Evolutionary conservation across 2,888 invertebrate genomes (phyloP).

Genomic region (Cryptus viduatorius): DNA sequence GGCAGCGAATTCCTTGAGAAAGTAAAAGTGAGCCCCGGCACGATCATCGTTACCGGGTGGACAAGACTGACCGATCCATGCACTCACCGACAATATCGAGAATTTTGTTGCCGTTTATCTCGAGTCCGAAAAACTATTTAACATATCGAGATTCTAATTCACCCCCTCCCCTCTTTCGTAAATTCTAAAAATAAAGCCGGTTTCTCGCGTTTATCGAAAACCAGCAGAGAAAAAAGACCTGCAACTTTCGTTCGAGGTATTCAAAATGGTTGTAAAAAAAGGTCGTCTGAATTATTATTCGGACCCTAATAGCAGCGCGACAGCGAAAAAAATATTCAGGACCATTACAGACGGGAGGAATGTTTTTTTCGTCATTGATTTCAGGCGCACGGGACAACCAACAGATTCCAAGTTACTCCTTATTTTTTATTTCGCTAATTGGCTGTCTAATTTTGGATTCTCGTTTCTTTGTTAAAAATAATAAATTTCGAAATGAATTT

Average conservation of each 20-base stretch:
- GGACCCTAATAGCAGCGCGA: constrained; percentile 1
- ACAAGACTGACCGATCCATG: constrained; percentile 49
- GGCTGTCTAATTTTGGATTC: constrained; percentile 48
- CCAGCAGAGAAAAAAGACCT: background rate
- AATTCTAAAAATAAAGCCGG: constrained; percentile 20
- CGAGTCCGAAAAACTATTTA: background rate
- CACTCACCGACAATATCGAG: constrained; percentile 25
- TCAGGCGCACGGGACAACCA: constrained; percentile 10
- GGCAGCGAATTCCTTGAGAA: constrained; percentile 79
- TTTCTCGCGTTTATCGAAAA: background rate
- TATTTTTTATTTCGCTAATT: background rate
- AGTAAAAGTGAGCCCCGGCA: constrained; percentile 80
- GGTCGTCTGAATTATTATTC: constrained; percentile 15
- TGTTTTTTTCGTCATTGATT: constrained; percentile 23
- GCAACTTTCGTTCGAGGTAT: constrained; percentile 35
- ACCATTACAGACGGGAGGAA: constrained; percentile 22
- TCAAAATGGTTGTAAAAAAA: constrained; percentile 18
- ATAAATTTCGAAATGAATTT: background rate
- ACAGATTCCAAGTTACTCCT: constrained; percentile 16
- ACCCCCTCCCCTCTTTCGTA: background rate
- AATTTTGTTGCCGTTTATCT: constrained; percentile 5
- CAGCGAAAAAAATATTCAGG: background rate
- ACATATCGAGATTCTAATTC: too few relatives aligned
- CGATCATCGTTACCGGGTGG: constrained; percentile 10
- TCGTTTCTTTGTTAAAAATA: constrained; percentile 28